Base-by-base conservation (phyloP, 1,140 invertebrate species). In the Ceratitis capitata region DNA sequence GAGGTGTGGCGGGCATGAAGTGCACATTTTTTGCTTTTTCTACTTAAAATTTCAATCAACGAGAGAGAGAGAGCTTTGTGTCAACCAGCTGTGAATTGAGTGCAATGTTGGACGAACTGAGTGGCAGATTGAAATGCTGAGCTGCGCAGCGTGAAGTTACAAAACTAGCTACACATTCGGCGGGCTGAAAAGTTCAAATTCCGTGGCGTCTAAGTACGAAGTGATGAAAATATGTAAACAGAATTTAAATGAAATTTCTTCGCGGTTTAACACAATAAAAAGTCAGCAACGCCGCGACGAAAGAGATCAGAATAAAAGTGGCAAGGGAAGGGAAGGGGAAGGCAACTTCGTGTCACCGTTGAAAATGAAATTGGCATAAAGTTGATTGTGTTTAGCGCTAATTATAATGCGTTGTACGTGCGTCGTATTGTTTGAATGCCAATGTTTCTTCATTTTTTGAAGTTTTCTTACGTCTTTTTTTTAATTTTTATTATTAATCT, bases 341-440 rank as follows among this genome's bases (percentile, higher is more conserved):
- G 45, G 35, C 19, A 9, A 26, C 39, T n/a, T 16, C 10, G 39
- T 32, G 39, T 39, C 39, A 45, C n/a, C n/a, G n/a, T n/a, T n/a
- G n/a, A n/a, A n/a, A n/a, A n/a, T 23, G 45, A 78, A 78, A 78
- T 78, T n/a, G 39, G 69, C 69, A 78, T 78, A 9, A n/a, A 78
- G 69, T 23, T 26, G 42, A 45, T n/a, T 78, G 42, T 78, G 39
- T 78, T 10, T 39, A 12, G n/a, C 39, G 69, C 10, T 47, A 23
- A 78, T 78, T 78, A 19, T 42, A 78, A 78, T 78, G 69, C 69
- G 35, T 3, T 9, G 39, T 45, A 16, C 69, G 23, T 78, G 39
- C 69, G 69, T 23, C 39, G 19, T 35, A 78, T 16, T 74, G 35
- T 16, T 19, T 74, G 69, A 45, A 12, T 45, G 69, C 5, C 39